Conservation (phyloP, 2,113 vertebrate genomes). For the Hyperopisus bebe region DNA sequence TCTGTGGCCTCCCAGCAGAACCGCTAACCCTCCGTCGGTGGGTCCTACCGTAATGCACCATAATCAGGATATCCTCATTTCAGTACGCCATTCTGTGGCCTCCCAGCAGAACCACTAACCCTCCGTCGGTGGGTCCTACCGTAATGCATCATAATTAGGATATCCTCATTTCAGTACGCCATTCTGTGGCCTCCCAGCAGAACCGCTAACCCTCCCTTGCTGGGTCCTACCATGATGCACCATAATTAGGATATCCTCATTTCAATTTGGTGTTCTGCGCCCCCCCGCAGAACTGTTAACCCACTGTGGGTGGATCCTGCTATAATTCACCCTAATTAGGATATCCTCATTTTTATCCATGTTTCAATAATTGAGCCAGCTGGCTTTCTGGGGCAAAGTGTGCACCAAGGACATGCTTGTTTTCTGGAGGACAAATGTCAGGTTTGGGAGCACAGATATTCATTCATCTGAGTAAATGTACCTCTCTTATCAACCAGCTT, state of each 20-base stretch:
- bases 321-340: background rate
- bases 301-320: background rate
- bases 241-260: background rate
- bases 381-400: background rate
- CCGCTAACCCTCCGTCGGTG: background rate
- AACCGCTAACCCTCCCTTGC: background rate
- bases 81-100: background rate
- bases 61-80: background rate
- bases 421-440: background rate
- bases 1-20: no score
- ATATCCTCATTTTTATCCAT: background rate
- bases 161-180: no score
- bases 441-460: background rate
- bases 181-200: no score
- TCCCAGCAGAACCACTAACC: no score
- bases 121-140: no score
- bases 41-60: background rate
- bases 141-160: no score
- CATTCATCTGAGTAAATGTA: background rate
- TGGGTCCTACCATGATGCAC: background rate
- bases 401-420: background rate
- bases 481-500: background rate
- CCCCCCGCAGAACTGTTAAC: background rate
- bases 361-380: background rate
- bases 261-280: background rate